A percentile compares a stretch with the other conserved stretches of the same genome.
These are phyloP conservation scores for Drosophila formosana DNA, from an alignment of 2,888 invertebrate species.

Conservation along the genomic window DNA sequence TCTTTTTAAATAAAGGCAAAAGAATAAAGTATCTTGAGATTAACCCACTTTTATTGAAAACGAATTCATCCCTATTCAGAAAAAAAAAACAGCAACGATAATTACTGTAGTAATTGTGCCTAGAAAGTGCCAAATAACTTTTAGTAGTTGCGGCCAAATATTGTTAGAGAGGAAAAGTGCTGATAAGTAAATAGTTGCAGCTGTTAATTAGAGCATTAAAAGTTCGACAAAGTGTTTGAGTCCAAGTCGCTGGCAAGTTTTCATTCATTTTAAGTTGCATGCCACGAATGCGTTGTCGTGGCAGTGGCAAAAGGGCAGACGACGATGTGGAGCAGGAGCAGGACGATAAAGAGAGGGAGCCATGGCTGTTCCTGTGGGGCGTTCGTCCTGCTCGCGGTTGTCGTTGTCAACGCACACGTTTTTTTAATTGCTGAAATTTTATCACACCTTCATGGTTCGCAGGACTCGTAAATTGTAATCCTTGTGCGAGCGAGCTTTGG, in stretches of 20 bases:
- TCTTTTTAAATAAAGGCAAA: too few species aligned
- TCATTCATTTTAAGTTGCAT: constrained; percentile 69
- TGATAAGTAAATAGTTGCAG: constrained; percentile 12
- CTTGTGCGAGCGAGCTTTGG: constrained; percentile 60
- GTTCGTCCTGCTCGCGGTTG: constrained; percentile 48
- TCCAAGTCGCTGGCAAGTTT: constrained; percentile 17
- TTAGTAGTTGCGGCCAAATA: neutral
- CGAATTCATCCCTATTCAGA: too few species aligned
- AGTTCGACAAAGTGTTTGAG: constrained; percentile 13
- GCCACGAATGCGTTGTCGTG: constrained; percentile 55
- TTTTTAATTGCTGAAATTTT: constrained; percentile 81
- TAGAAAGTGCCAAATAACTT: neutral
- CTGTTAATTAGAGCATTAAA: constrained; percentile 32
- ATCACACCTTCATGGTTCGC: constrained; percentile 80
- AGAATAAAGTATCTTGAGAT: too few species aligned
- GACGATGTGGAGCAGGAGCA: neutral
- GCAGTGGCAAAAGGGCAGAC: neutral
- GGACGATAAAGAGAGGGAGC: neutral
- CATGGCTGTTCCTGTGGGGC: constrained; percentile 31
- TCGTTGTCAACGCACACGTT: constrained; percentile 80
- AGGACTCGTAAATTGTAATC: constrained; percentile 81
- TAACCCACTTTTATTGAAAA: too few species aligned
- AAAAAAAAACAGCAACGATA: neutral
- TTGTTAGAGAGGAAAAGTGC: neutral
- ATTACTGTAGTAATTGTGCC: neutral